Conservation (phyloP, 1,140 invertebrate genomes). For the Drosophila pseudoobscura region DNA sequence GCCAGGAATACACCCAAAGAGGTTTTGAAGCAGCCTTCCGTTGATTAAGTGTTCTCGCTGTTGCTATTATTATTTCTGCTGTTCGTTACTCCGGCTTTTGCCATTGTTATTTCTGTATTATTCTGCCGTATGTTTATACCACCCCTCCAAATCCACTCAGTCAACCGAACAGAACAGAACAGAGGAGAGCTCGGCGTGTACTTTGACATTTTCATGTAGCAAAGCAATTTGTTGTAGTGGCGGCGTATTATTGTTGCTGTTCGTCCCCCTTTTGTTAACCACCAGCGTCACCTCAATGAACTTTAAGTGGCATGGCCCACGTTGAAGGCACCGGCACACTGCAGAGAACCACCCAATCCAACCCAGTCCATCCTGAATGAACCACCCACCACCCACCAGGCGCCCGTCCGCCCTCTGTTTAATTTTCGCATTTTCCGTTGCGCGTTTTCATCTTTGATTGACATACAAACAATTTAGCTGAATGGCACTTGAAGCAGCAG, state of each 20-base stretch:
- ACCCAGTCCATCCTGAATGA: not conserved
- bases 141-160: slow-evolving; percentile 37
- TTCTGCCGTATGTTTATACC: slow-evolving; percentile 69
- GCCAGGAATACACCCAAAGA: slow-evolving; percentile 26
- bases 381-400: slow-evolving; percentile 5
- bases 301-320: slow-evolving; percentile 60
- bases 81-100: slow-evolving; percentile 20
- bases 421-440: slow-evolving; percentile 81
- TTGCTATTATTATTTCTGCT: slow-evolving; percentile 50
- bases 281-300: slow-evolving; percentile 72
- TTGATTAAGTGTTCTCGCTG: slow-evolving; percentile 64
- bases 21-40: slow-evolving; percentile 42
- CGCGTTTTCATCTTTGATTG: slow-evolving; percentile 81
- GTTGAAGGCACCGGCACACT: slow-evolving; percentile 12
- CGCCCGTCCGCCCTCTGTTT: slow-evolving; percentile 46
- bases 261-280: slow-evolving; percentile 41
- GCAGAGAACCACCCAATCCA: not conserved
- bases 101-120: slow-evolving; percentile 57
- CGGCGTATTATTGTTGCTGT: slow-evolving; percentile 38
- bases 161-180: slow-evolving; percentile 9
- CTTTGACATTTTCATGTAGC: slow-evolving; percentile 68
- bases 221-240: slow-evolving; percentile 76
- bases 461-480: slow-evolving; percentile 82
- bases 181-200: slow-evolving; percentile 19
- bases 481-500: slow-evolving; percentile 76